A percentile compares a stretch with the other conserved stretches of the same genome.
Evolutionary conservation across 1,140 invertebrate species (phyloP).

Genomic region (Agrypnia vestita): DNA sequence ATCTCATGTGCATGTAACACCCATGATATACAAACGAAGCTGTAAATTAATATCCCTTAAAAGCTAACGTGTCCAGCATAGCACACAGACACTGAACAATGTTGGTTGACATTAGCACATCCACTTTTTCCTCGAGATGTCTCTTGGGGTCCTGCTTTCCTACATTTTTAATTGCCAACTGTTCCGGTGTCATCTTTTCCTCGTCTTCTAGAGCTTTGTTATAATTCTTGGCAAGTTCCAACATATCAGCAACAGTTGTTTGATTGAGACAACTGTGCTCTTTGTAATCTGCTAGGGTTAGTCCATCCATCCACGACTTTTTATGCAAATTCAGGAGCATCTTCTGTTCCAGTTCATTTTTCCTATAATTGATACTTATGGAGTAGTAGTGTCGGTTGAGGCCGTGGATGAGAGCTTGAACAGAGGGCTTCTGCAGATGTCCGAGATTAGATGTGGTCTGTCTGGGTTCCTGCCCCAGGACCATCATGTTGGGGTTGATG

Average conservation of each 20-base stretch:
- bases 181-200: slow-evolving; percentile 99
- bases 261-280: slow-evolving; percentile 95
- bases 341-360: slow-evolving; percentile 99
- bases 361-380: slow-evolving; percentile 99
- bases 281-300: slow-evolving; percentile 95
- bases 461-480: slow-evolving; percentile 97
- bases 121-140: slow-evolving; percentile 99
- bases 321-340: slow-evolving; percentile 99
- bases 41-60: slow-evolving; percentile 66
- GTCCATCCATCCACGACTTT: slow-evolving; percentile 99
- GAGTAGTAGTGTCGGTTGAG: slow-evolving; percentile 99
- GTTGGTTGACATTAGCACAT: slow-evolving; percentile 97
- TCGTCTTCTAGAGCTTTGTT: slow-evolving; percentile 99
- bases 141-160: slow-evolving; percentile 99
- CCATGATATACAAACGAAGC: background rate
- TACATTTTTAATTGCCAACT: slow-evolving; percentile 99
- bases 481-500: slow-evolving; percentile 99
- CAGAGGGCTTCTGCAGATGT: slow-evolving; percentile 99
- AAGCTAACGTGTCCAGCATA: slow-evolving; percentile 98
- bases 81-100: slow-evolving; percentile 99
- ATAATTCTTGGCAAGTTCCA: slow-evolving; percentile 98
- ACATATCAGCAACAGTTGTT: slow-evolving; percentile 95
- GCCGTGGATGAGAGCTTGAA: slow-evolving; percentile 99
- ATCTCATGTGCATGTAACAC: slow-evolving; percentile 1
- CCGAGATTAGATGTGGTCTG: slow-evolving; percentile 99